Base-by-base conservation (phyloP, 2,888 invertebrate genomes). In the Chalcis sispes region DNA sequence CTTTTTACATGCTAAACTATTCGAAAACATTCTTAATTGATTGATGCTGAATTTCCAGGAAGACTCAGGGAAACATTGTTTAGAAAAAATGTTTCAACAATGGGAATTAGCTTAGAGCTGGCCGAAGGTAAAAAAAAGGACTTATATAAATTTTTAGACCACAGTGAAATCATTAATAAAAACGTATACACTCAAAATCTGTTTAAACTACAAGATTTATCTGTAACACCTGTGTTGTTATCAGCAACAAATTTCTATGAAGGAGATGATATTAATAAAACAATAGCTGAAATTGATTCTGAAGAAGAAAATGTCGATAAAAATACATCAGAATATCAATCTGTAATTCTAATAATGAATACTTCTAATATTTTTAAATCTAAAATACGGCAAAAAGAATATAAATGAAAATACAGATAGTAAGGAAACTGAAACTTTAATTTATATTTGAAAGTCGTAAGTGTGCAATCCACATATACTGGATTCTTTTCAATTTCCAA, bases 51-150 rank as follows among this genome's bases (percentile, higher is more conserved):
- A 59, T 50, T 65, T 4, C 80, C 82, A 1, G 50, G 70, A 13
- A 67, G 74, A 1, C 58, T 82, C 2, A 77, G 81, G 5, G 79
- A 78, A 10, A 81, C 78, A 1, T 42, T 52, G n/a, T 50, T 82
- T 2, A 56, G 82, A 8, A 81, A 82, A 36, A 80, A 82, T 54
- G 36, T 81, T n/a, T 59, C 59, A 8, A 59, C 59, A 7, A 59
- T 59, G 23, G 18, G 10, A 10, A 20, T 59, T 23, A 59, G 59
- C 23, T 18, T 59, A 1, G 27, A 59, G 2, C 59, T 59, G 1
- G 8, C 59, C 10, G 23, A 36, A 10, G 40, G 40, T 2, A 1
- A 3, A 18, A 18, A 40, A 40, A 23, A 20, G 8, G 59, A 59
- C 15, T 1, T 59, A 1, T 59, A 59, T 23, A 2, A 59, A 15